Percentiles rank a stretch among this genome's conserved stretches.
phyloP scores from a whole-genome alignment of 2,113 vertebrate species.

The Nicator chloris region DNA sequence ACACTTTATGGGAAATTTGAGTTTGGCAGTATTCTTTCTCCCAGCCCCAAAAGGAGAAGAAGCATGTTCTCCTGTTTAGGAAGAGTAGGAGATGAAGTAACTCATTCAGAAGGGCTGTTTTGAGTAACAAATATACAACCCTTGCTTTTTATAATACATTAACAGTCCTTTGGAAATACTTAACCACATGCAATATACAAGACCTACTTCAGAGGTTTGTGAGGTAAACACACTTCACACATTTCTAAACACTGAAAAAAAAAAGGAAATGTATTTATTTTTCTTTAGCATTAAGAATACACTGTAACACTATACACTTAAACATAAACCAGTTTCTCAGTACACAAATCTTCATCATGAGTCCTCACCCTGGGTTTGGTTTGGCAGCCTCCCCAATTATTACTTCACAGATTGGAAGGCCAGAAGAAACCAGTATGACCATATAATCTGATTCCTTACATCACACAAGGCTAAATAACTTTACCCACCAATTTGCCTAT shows the following conservation, averaged over 20 bases:
- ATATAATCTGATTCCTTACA: not conserved
- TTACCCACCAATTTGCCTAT: not conserved
- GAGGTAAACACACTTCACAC: constrained; percentile 66
- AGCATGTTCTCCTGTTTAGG: not conserved
- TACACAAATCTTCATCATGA: constrained; percentile 18
- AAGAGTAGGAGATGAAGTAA: not conserved
- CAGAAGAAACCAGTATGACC: constrained; percentile 6
- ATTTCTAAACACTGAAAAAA: constrained; percentile 48
- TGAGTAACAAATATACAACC: not conserved
- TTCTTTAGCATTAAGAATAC: constrained; percentile 45
- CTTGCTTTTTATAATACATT: not conserved
- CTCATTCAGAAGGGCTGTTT: not conserved
- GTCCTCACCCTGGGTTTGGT: not conserved
- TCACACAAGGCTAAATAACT: not conserved
- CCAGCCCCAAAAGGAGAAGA: not conserved
- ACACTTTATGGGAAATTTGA: not conserved
- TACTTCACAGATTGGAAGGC: constrained; percentile 5
- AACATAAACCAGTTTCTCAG: constrained; percentile 31
- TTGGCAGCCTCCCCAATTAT: constrained; percentile 22
- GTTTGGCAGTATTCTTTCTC: not conserved
- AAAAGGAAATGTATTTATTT: constrained; percentile 55
- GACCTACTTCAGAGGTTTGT: constrained; percentile 54
- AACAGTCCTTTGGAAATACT: constrained; percentile 42
- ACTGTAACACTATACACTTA: constrained; percentile 40
- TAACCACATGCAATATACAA: constrained; percentile 50